phyloP scores from a whole-genome alignment of 2,888 invertebrate species.

The Phengaris arion region DNA sequence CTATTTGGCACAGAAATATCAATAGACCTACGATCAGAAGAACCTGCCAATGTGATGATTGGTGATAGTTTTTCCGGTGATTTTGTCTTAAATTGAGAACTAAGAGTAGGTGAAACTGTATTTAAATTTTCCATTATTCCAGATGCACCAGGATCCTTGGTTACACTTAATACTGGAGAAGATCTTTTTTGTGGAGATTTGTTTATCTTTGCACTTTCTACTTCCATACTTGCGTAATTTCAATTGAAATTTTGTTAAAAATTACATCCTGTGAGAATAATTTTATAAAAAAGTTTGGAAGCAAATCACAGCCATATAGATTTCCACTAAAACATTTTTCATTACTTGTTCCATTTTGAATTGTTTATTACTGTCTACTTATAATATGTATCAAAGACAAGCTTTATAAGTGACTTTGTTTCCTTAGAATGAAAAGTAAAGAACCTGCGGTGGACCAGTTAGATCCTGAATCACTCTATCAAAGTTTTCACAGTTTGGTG shows the following conservation, averaged over 20 bases:
- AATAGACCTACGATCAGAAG: not conserved
- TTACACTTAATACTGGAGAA: constrained; percentile 36
- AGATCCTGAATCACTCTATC: too few relatives aligned
- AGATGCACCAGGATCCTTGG: constrained; percentile 30
- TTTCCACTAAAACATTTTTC: constrained; percentile 34
- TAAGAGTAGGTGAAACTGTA: constrained; percentile 11
- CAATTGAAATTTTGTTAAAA: constrained; percentile 27
- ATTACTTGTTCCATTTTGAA: not conserved
- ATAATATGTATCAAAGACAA: not conserved
- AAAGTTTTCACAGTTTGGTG: too few relatives aligned
- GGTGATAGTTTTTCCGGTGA: not conserved
- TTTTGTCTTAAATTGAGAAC: constrained; percentile 16
- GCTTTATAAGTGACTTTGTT: not conserved
- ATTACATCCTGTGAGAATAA: constrained; percentile 37
- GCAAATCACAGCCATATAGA: constrained; percentile 55
- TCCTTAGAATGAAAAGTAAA: not conserved
- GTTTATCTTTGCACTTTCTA: constrained; percentile 34
- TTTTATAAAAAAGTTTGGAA: constrained; percentile 26
- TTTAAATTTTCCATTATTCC: not conserved
- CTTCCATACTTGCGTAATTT: constrained; percentile 39
- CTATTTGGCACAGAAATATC: not conserved
- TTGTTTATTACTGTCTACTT: not conserved
- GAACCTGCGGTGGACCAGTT: not conserved
- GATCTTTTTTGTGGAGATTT: constrained; percentile 33
- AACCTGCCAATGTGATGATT: not conserved